Base-by-base conservation (phyloP, 2,888 invertebrate genomes). In the Phyto melanocephala region DNA sequence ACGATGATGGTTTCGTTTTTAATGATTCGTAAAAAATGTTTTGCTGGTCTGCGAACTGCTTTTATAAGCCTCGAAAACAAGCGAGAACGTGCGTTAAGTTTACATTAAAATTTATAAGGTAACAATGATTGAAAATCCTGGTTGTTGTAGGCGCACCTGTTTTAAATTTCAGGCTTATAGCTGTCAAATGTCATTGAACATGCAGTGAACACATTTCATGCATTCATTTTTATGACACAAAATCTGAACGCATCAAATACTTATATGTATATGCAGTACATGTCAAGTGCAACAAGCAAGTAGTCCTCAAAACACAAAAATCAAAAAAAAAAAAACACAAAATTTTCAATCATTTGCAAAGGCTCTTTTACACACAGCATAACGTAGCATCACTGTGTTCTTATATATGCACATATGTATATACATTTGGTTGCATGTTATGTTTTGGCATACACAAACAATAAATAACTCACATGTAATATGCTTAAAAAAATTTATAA, bases 401-500 rank as follows among this genome's bases (percentile, higher is more conserved):
- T n/a, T n/a, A n/a, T n/a, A 37, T 42, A 15, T 52, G 33, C 15
- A 42, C 28, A 2, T 40, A 7, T 22, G 37, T 62, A n/a, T 62
- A 28, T 42, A 45, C n/a, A 15, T 42, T 47, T 11, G 65, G 65
- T 62, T 17, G 70, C 56, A 67, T 74, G 79, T 72, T 79, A 67
- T 67, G 62, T 60, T 28, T 58, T 17, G 63, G 24, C 71, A 50
- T 60, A 50, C 33, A 72, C 37, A 74, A 79, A 56, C 71, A 67
- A 75, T 79, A 82, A 82, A 82, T 79, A 78, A 81, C 70, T 74
- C 74, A 74, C 22, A 81, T 52, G 71, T 67, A 63, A 74, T 45
- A 58, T 77, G 67, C 65, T 75, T 62, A 62, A 37, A 72, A 45
- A 67, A 17, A 8, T 24, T 50, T 22, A n/a, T n/a, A n/a, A n/a